Evolutionary conservation across 2,113 vertebrate species (phyloP), one percentile per base, ranked within the genome.

Genomic region (Cephalopterus ornatus): DNA sequence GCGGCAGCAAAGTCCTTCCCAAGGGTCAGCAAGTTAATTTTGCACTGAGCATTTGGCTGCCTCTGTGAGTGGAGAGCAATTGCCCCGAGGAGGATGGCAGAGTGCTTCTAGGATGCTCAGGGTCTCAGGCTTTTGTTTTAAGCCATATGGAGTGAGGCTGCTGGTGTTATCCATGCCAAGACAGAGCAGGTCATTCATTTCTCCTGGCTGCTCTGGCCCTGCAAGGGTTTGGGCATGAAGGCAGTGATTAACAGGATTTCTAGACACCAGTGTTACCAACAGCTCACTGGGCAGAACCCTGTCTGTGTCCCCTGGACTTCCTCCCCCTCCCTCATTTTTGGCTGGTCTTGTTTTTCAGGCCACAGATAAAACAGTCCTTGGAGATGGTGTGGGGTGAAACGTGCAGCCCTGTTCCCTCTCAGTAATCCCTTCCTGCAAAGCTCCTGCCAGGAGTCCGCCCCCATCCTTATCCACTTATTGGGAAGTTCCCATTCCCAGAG

Each of bases 221-320:
- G 4, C 8, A 18, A 61, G 47, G 7, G 33, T 46, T 66, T 37
- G 62, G 30, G 32, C 32, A 8, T 0, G 4, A 46, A 35, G 66
- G 49, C 5, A 12, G 22, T 0, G 8, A 28, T 11, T 56, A 33
- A 3, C 33, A 14, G 59, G 37, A 8, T 88, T 70, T 81, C 41
- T 14, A 30, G 70, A 6, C 1, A 1, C 55, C 23, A 2, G 47
- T 0, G 0, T n/a, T 42, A 24, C 53, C 2, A 0, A 5, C 14
- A 21, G 27, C 19, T 68, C 1, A 0, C 26, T 26, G 41, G 7
- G 50, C 71, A 30, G 27, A 58, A 52, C 1, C 56, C 85, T 41
- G 42, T 1, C 68, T 5, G 24, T 1, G 12, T 27, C 28, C 12
- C 46, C 62, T 21, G 74, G 13, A 1, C 15, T 82, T n/a, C 50